phyloP scores from a whole-genome alignment of 2,888 invertebrate species.

The Mechanitis messenoides region DNA sequence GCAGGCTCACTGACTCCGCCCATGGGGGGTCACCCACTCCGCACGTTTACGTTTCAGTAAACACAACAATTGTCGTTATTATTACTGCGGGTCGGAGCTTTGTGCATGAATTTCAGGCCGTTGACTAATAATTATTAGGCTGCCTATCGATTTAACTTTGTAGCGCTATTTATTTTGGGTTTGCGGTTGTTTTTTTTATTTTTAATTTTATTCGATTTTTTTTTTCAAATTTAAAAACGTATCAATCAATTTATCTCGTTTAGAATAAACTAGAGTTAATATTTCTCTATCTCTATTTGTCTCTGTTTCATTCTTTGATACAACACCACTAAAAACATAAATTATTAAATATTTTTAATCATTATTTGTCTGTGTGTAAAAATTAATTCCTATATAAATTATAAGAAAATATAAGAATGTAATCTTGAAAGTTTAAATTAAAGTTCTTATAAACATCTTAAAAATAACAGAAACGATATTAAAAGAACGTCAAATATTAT shows the following conservation, averaged over 20 bases:
- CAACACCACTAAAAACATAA: too few relatives aligned
- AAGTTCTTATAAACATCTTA: constrained; percentile 9
- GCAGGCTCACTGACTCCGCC: constrained; percentile 50
- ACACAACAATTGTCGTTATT: constrained; percentile 77
- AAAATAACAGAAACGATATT: constrained; percentile 21
- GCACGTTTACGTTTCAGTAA: constrained; percentile 74
- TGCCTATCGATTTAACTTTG: constrained; percentile 69
- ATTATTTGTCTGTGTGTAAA: too few relatives aligned
- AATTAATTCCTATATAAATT: too few relatives aligned
- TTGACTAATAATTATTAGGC: constrained; percentile 74
- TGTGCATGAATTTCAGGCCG: constrained; percentile 77
- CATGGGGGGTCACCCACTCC: constrained; percentile 48
- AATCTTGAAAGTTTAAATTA: constrained; percentile 12
- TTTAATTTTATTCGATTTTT: constrained; percentile 25
- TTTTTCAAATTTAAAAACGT: constrained; percentile 1
- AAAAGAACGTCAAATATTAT: constrained; percentile 34
- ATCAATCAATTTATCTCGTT: too few relatives aligned
- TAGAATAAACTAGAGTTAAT: too few relatives aligned
- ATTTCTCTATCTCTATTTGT: too few relatives aligned
- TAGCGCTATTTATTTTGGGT: constrained; percentile 58
- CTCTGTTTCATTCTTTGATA: too few relatives aligned
- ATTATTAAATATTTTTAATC: too few relatives aligned
- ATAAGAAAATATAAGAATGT: neutral
- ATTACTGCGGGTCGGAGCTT: constrained; percentile 75
- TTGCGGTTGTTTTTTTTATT: constrained; percentile 30